Percentiles rank a stretch among this genome's conserved stretches.
phyloP scores from a whole-genome alignment of 2,113 vertebrate genomes.

The Galeopterus variegatus region DNA sequence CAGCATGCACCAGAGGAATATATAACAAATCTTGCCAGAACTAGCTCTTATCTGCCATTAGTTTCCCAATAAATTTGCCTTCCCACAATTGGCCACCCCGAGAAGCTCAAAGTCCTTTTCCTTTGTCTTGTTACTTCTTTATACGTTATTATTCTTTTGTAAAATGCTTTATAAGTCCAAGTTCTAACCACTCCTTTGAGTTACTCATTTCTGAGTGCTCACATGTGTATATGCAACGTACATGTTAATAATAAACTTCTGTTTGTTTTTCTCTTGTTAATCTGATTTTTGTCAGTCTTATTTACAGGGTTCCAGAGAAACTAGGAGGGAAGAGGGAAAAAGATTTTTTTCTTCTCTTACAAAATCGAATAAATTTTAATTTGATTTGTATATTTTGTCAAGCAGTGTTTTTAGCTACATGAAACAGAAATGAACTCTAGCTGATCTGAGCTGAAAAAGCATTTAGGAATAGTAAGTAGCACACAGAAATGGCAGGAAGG shows the following conservation, averaged over 20 bases:
- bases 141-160: background rate
- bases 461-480: background rate
- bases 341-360: background rate
- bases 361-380: conserved; percentile 56
- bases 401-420: background rate
- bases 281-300: background rate
- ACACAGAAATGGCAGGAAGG: background rate
- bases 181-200: background rate
- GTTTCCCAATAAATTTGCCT: background rate
- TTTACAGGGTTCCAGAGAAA: background rate
- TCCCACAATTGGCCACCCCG: background rate
- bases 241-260: background rate
- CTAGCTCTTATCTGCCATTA: background rate
- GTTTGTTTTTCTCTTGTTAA: background rate
- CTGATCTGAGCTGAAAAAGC: background rate
- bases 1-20: background rate
- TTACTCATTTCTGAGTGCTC: background rate
- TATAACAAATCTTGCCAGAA: background rate
- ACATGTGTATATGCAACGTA: background rate
- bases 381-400: background rate
- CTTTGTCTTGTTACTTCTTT: background rate
- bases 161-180: too few species aligned
- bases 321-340: background rate
- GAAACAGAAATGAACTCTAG: background rate
- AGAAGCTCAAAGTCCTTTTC: background rate